Base-by-base conservation (phyloP, 2,888 invertebrate genomes). In the Lutraria lutraria region DNA sequence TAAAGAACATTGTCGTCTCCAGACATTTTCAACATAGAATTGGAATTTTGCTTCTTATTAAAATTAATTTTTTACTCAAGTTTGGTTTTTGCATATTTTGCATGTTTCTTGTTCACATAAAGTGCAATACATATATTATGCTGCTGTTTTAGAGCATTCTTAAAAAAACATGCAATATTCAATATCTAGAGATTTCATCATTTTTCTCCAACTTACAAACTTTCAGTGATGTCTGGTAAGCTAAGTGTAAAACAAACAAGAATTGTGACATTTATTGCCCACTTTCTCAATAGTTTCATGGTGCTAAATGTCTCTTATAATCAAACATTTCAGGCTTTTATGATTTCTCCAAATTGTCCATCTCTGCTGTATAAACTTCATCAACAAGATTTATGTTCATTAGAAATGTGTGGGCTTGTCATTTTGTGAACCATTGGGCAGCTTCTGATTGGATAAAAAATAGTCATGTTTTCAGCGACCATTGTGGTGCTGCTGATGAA, bases 161-260 rank as follows among this genome's bases (percentile, higher is more conserved):
- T 25, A 43, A 43, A 43, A 43, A 68, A 68, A 68, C 63, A 68
- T 68, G 63, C 13, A 68, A 25, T 68, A 25, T 68, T 68, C 63
- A 25, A 68, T 68, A 68, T 68, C 12, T 68, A 10, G 63, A 68
- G 63, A 68, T 25, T n/a, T 68, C 25, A 68, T 68, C 63, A 25
- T 68, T 68, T 43, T 68, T 68, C 63, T 76, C 76, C 3, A 68
- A 68, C 63, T 63, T 25, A 63, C 31, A 31, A 76, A 12, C 16
- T 89, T 83, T 68, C 89, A 89, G 89, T 89, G 15, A 84, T 84
- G 60, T 84, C 89, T 81, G 89, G 89, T 89, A 89, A 89, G 89
- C 52, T 13, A 60, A 31, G 34, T 76, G 19, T 76, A 34, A 76
- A 76, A 76, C 76, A 76, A 25, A 76, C 34, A 76, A 34, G 34